A percentile compares a stretch with the other conserved stretches of the same genome.
phyloP scores from a whole-genome alignment of 2,888 invertebrate species.

The Leptarthrus brevirostris region DNA sequence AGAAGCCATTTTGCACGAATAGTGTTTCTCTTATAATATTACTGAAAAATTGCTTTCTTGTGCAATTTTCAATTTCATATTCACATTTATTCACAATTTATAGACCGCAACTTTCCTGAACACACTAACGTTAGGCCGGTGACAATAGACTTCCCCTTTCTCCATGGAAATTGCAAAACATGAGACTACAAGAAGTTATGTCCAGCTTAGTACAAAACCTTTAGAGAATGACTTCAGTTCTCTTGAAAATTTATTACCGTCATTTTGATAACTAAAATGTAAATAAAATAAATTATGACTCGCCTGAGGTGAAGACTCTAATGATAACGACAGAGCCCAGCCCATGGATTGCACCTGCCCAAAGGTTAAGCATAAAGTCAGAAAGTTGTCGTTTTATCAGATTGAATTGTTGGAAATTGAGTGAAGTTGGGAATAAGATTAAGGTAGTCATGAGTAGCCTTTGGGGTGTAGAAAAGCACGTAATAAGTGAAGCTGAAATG shows the following conservation, averaged over 20 bases:
- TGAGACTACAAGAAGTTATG: too few relatives aligned
- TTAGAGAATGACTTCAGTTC: constrained; percentile 3
- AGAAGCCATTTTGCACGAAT: too few relatives aligned
- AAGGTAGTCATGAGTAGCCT: background rate
- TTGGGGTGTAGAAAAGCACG: background rate
- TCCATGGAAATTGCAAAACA: too few relatives aligned
- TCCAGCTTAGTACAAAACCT: too few relatives aligned
- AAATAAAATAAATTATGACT: constrained; percentile 35
- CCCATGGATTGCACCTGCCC: constrained; percentile 35
- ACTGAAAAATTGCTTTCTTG: too few relatives aligned
- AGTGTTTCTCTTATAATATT: too few relatives aligned
- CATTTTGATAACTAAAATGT: constrained; percentile 31
- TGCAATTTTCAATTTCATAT: too few relatives aligned
- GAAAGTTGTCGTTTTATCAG: constrained; percentile 29
- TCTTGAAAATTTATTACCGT: constrained; percentile 17
- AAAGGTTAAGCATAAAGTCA: constrained; percentile 30
- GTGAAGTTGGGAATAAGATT: constrained; percentile 16
- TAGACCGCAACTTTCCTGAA: too few relatives aligned
- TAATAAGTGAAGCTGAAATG: too few relatives aligned
- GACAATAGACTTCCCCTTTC: too few relatives aligned
- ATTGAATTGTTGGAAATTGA: constrained; percentile 31
- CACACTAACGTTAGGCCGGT: too few relatives aligned
- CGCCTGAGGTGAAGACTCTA: constrained; percentile 26
- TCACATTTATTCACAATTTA: too few relatives aligned
- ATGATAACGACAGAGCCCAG: constrained; percentile 31